phyloP scores from a whole-genome alignment of 2,888 invertebrate genomes.

The Tetheella fluctuosa region DNA sequence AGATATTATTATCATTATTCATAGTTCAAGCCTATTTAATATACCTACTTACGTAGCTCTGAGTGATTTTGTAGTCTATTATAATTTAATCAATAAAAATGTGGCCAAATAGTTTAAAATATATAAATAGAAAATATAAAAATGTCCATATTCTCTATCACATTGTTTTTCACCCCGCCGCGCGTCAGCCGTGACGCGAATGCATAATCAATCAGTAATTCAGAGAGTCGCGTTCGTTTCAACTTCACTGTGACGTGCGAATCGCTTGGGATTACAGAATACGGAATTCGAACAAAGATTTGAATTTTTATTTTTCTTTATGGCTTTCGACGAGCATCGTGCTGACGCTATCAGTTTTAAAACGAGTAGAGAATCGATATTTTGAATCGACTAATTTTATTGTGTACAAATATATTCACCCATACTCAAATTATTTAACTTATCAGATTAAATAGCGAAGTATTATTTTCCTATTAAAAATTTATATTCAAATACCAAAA shows the following conservation, averaged over 20 bases:
- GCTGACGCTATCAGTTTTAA: slow-evolving; percentile 21
- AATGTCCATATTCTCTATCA: slow-evolving; percentile 25
- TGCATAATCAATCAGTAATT: slow-evolving; percentile 83
- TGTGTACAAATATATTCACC: too few species aligned
- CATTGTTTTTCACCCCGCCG: slow-evolving; percentile 62
- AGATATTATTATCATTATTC: too few species aligned
- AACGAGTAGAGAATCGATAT: not conserved
- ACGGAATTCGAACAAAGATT: slow-evolving; percentile 67
- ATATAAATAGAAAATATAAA: not conserved
- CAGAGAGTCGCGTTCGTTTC: slow-evolving; percentile 57
- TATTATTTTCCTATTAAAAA: too few species aligned
- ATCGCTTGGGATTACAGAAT: slow-evolving; percentile 70
- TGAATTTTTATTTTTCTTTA: slow-evolving; percentile 66
- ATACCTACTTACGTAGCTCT: slow-evolving; percentile 20
- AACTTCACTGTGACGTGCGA: slow-evolving; percentile 58
- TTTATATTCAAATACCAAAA: too few species aligned
- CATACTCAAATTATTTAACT: too few species aligned
- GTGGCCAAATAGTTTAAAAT: too few species aligned
- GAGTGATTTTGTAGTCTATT: slow-evolving; percentile 15
- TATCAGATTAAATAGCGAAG: too few species aligned
- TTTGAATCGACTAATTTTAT: not conserved
- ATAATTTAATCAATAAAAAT: not conserved
- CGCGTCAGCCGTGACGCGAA: slow-evolving; percentile 72
- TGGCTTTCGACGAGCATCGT: slow-evolving; percentile 32
- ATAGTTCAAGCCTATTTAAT: slow-evolving; percentile 25